phyloP scores from a whole-genome alignment of 2,113 vertebrate species.

The Tetrao urogallus region DNA sequence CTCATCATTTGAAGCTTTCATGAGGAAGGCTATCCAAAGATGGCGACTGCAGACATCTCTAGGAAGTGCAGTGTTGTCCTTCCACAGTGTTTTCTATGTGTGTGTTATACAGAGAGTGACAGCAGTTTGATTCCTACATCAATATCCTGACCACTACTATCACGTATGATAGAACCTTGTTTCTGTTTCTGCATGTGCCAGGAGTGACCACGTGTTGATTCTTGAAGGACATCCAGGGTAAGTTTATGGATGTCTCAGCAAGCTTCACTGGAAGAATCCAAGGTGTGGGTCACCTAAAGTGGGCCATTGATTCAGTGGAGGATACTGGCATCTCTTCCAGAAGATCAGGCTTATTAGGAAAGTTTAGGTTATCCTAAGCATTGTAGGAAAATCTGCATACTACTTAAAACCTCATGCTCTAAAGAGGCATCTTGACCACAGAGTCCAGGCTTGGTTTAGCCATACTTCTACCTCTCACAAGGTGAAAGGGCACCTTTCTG shows the following conservation, averaged over 20 bases:
- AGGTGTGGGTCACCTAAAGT: not conserved
- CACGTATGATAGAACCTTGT: not conserved
- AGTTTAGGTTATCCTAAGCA: not conserved
- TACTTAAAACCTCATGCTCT: not conserved
- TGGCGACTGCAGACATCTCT: not conserved
- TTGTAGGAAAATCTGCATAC: not conserved
- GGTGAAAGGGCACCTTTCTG: not conserved
- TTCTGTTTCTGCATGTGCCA: not conserved
- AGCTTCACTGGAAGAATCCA: not conserved
- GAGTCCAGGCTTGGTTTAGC: not conserved
- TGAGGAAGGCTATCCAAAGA: not conserved
- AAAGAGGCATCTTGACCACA: not conserved
- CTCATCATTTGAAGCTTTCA: not conserved
- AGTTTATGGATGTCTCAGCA: not conserved
- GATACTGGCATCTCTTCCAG: not conserved
- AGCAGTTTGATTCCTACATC: not conserved
- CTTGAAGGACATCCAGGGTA: not conserved
- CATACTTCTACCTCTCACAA: not conserved
- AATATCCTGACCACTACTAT: accelerated
- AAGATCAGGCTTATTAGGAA: not conserved
- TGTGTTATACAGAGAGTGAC: not conserved
- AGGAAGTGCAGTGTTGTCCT: not conserved
- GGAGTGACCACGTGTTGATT: not conserved
- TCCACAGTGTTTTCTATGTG: not conserved
- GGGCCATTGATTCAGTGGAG: accelerated